Evolutionary conservation across 1,140 invertebrate genomes (phyloP), one percentile per base, ranked within the genome.

Genomic region (Antheraea mylitta): DNA sequence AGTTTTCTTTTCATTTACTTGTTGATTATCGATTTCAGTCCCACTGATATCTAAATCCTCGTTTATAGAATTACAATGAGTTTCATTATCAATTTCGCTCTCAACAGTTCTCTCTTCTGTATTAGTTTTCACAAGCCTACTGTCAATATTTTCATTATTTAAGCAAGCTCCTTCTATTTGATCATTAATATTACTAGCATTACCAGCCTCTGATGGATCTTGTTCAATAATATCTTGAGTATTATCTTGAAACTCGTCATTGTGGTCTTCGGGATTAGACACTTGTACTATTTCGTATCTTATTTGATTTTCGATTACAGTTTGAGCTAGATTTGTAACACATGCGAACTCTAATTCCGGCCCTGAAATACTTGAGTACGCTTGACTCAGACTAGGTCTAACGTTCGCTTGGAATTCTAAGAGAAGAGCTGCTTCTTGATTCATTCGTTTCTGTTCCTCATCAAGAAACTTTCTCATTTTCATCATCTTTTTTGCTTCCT

Each of bases 381-480:
- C 87, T 74, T 90, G 88, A 70, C 90, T 92, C 18, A 90, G 74
- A 78, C 83, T 90, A 5, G 91, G 90, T 45, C 89, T 84, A 2
- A 92, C 85, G 69, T 92, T 92, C 5, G 90, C 86, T 75, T 92
- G 87, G 70, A 92, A 92, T 71, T 93, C 92, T 60, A 92, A 67
- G 36, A 91, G 70, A 65, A 92, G 83, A 4, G 90, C 90, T 30
- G 91, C 92, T 70, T 90, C 86, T 81, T 94, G 92, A 70, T 93
- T 87, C 82, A 93, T 92, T 72, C 93, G 85, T 60, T 90, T 91
- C 73, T 94, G 93, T 68, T 94, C 88, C 77, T 93, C 93, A 13
- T 94, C 94, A 73, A 95, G 86, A 71, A 94, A 93, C 70, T 94
- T 95, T 7, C 94, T 84, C 73, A 95, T 93, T 85, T 95, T 95